Conservation (phyloP, 2,888 invertebrate species). For the Hipparchia sbordonii region DNA sequence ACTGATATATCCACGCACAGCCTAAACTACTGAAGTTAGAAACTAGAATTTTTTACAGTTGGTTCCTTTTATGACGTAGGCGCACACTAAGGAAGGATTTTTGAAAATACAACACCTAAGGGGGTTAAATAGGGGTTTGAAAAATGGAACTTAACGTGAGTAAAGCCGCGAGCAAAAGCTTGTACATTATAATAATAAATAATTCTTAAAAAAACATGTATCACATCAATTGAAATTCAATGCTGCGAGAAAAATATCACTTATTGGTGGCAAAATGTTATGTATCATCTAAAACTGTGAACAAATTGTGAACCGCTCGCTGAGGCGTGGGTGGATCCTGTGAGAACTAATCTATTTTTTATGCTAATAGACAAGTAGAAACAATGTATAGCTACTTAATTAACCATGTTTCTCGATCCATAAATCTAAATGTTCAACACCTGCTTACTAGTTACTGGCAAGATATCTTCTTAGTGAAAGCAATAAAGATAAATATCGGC, state of each 20-base stretch:
- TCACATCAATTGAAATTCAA: conserved; percentile 5
- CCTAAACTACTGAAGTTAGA: no score
- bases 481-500: conserved; percentile 57
- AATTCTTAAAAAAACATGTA: background rate
- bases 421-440: conserved; percentile 72
- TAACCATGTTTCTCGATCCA: conserved; percentile 75
- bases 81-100: no score
- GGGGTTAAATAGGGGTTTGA: no score
- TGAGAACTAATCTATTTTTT: conserved; percentile 58
- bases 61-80: no score
- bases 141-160: no score
- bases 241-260: conserved; percentile 4
- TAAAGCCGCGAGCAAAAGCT: no score
- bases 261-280: conserved; percentile 27
- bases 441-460: conserved; percentile 44
- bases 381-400: conserved; percentile 73
- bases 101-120: no score
- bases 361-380: conserved; percentile 57
- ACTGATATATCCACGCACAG: no score
- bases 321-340: conserved; percentile 38
- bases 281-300: conserved; percentile 34
- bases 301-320: conserved; percentile 36
- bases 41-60: no score
- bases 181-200: no score
- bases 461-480: conserved; percentile 54